Conservation (phyloP, 2,888 invertebrate species). For the Sesia apiformis region DNA sequence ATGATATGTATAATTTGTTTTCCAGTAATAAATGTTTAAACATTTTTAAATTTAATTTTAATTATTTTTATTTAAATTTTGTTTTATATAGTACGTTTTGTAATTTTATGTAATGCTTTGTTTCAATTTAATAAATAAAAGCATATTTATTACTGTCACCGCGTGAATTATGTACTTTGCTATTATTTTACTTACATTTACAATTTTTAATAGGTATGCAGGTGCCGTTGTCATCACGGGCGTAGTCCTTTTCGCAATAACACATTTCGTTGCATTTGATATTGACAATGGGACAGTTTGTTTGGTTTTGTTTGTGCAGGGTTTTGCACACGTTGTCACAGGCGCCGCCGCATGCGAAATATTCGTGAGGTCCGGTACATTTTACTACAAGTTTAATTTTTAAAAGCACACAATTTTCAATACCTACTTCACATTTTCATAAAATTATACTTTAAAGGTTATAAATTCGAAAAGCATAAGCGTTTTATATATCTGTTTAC, state of each 20-base stretch:
- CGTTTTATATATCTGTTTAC: no score
- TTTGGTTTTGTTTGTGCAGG: slow-evolving; percentile 23
- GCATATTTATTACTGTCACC: no score
- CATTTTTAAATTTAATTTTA: no score
- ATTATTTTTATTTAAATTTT: no score
- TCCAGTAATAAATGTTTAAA: no score
- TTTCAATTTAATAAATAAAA: no score
- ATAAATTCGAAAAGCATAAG: neutral
- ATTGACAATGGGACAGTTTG: slow-evolving; percentile 29
- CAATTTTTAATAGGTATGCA: slow-evolving; percentile 13
- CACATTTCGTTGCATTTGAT: slow-evolving; percentile 27
- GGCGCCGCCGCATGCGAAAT: slow-evolving; percentile 29
- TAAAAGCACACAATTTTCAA: neutral
- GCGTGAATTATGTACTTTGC: no score
- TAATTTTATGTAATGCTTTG: no score
- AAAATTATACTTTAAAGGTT: neutral
- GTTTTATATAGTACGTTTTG: no score
- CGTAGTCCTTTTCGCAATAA: slow-evolving; percentile 33
- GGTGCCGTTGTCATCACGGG: slow-evolving; percentile 18
- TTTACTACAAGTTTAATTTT: slow-evolving; percentile 13
- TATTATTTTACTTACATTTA: neutral
- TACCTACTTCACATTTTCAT: neutral
- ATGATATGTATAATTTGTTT: no score
- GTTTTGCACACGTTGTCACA: slow-evolving; percentile 41
- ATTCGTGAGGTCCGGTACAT: slow-evolving; percentile 27